Conservation (phyloP, 2,888 invertebrate species). For the Cerastoderma edule region DNA sequence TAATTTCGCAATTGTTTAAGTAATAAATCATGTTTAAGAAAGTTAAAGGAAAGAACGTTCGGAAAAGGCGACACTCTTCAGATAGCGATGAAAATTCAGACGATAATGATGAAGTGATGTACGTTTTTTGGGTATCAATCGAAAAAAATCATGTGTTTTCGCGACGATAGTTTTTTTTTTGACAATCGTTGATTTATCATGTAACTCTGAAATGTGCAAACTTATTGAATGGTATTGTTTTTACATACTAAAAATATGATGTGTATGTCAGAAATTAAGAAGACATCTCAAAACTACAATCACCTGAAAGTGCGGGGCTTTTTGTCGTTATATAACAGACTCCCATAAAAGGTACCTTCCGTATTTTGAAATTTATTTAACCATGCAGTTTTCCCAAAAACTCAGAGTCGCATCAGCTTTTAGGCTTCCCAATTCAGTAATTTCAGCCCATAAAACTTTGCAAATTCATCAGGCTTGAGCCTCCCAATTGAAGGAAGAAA, state of each 20-base stretch:
- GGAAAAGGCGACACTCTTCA: conserved; percentile 71
- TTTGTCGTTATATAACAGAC: too few relatives aligned
- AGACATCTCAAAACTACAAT: neutral
- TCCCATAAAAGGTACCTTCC: too few relatives aligned
- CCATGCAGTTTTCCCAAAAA: too few relatives aligned
- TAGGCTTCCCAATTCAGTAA: too few relatives aligned
- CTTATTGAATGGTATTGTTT: neutral
- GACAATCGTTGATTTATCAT: neutral
- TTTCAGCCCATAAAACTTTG: too few relatives aligned
- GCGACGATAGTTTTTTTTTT: neutral
- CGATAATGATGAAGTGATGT: conserved; percentile 66
- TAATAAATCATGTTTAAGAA: conserved; percentile 69
- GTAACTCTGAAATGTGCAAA: neutral
- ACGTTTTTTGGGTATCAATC: neutral
- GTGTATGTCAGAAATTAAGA: neutral
- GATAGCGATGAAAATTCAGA: conserved; percentile 67
- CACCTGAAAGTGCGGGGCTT: too few relatives aligned
- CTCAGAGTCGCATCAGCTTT: too few relatives aligned
- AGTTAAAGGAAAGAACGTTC: conserved; percentile 56
- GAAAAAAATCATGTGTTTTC: neutral
- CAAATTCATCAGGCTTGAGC: too few relatives aligned
- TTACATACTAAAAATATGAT: neutral
- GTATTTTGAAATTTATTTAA: too few relatives aligned
- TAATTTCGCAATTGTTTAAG: too few relatives aligned
- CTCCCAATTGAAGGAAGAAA: too few relatives aligned